Conservation (phyloP, 2,888 invertebrate species). For the Eristalis tenax region DNA sequence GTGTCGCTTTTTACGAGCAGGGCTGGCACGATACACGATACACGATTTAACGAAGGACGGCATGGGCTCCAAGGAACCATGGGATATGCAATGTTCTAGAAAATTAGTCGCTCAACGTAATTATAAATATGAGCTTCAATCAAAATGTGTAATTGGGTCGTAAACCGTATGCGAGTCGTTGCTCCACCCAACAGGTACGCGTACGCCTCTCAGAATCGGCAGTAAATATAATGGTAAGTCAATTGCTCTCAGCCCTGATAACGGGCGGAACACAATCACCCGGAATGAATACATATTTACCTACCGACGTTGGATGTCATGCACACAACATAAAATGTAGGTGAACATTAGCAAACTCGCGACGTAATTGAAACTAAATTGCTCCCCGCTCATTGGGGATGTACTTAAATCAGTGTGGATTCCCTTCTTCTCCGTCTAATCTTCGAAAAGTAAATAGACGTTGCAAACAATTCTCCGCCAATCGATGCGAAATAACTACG, state of each 20-base stretch:
- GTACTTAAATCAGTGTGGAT: background rate
- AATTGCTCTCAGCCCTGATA: background rate
- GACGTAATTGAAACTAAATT: slow-evolving; percentile 9
- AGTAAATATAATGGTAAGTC: background rate
- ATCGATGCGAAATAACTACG: background rate
- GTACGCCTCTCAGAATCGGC: slow-evolving; percentile 1
- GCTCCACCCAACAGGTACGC: background rate
- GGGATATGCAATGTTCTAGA: slow-evolving; percentile 30
- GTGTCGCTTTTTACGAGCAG: slow-evolving; percentile 22
- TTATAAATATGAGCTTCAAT: slow-evolving; percentile 46
- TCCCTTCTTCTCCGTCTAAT: background rate
- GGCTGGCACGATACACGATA: background rate
- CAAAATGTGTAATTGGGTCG: slow-evolving; percentile 45
- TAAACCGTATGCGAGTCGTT: slow-evolving; percentile 20
- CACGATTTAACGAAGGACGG: background rate
- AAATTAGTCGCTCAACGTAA: slow-evolving; percentile 52
- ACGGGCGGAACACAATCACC: slow-evolving; percentile 6
- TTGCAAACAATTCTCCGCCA: background rate
- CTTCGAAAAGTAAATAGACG: background rate
- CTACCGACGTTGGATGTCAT: background rate
- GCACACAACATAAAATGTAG: background rate
- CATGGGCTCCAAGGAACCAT: slow-evolving; percentile 5
- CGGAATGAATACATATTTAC: background rate
- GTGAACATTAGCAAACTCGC: background rate
- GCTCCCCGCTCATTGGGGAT: background rate